Evolutionary conservation across 2,888 invertebrate genomes (phyloP), one percentile per base, ranked within the genome.

Genomic region (Drepanosiphum platanoidis): DNA sequence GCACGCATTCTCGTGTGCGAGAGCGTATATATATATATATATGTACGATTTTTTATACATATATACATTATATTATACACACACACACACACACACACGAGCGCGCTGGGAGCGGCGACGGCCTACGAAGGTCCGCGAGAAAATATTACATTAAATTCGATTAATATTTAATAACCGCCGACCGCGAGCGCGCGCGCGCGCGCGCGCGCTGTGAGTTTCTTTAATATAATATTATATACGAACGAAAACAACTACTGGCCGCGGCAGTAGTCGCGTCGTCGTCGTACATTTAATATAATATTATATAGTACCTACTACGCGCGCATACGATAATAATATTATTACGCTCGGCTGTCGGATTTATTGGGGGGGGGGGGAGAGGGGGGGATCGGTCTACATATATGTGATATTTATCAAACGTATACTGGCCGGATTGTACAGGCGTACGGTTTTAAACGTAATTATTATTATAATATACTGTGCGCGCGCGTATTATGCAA

Each of bases 61-160:
- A 2, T 30, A 34, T 32, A 52, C 9, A 39, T 39, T 27, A 64
- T 34, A 15, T 5, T 34, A 32, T 61, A 61, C 27, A n/a, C n/a
- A n/a, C n/a, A n/a, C n/a, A n/a, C n/a, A n/a, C n/a, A n/a, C n/a
- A n/a, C n/a, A n/a, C n/a, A n/a, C n/a, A n/a, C n/a, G n/a, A n/a
- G 61, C 61, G 18, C 13, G 66, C 66, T 32, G 66, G 64, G 64
- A 64, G 61, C 78, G 64, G 39, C 42, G 52, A 58, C 64, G 39
- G 22, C 61, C 61, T 61, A 61, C 61, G 61, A 39, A 32, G 27
- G 36, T 15, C 52, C 36, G 36, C 75, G 78, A 66, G 78, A 78
- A 78, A 64, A 66, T 78, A 64, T 77, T 77, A 77, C n/a, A n/a
- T 78, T 78, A 78, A 78, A 78, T 78, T 78, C 78, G 78, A 78